Conservation (phyloP, 2,797 vertebrate genomes). For the Thaleichthys pacificus region DNA sequence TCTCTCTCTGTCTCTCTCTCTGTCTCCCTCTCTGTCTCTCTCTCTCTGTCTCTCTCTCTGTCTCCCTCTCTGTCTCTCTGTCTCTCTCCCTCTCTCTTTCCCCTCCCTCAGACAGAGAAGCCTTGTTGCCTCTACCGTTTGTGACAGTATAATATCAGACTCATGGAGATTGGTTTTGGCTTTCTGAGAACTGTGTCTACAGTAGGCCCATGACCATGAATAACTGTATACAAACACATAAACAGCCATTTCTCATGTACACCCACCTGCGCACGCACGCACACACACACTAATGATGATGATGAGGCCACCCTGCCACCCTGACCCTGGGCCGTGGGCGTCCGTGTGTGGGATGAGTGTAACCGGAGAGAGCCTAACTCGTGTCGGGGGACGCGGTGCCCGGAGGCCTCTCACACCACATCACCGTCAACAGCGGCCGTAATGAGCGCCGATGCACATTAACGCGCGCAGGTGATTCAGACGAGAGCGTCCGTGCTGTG, state of each 20-base stretch:
- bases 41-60: too few relatives aligned
- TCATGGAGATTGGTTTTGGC: too few relatives aligned
- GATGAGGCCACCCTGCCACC: slow-evolving; percentile 4
- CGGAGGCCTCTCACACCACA: slow-evolving; percentile 38
- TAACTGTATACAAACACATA: slow-evolving; percentile 19
- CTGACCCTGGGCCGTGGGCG: slow-evolving; percentile 10
- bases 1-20: too few relatives aligned
- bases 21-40: too few relatives aligned
- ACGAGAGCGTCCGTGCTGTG: slow-evolving; percentile 36
- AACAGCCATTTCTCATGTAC: not conserved
- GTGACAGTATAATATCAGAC: too few relatives aligned
- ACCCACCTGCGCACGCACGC: not conserved
- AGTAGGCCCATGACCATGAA: not conserved
- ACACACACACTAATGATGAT: not conserved
- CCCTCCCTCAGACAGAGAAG: too few relatives aligned
- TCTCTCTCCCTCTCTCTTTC: not conserved
- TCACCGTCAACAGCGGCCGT: slow-evolving; percentile 56
- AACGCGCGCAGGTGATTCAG: slow-evolving; percentile 58
- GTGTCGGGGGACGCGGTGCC: slow-evolving; percentile 27
- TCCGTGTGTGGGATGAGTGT: slow-evolving; percentile 25
- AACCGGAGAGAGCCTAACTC: slow-evolving; percentile 52
- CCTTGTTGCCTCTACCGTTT: too few relatives aligned
- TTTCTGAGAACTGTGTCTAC: too few relatives aligned
- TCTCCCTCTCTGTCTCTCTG: too few relatives aligned
- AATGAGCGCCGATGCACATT: slow-evolving; percentile 60